Percentiles rank a stretch among this genome's conserved stretches.
phyloP scores from a whole-genome alignment of 1,140 invertebrate species.

The Lethrus apterus region DNA sequence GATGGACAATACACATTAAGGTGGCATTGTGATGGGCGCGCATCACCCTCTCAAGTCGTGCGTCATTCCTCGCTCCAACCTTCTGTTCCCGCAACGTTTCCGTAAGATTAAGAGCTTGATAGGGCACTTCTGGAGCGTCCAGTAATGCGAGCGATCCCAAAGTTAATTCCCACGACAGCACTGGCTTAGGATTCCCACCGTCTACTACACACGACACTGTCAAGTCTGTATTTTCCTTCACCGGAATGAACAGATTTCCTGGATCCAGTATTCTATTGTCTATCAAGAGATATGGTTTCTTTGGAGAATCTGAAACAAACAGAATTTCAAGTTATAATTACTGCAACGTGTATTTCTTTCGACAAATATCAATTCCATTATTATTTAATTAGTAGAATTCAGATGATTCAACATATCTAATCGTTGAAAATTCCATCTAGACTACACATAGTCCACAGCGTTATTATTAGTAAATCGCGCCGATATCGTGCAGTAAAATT shows the following conservation, averaged over 20 bases:
- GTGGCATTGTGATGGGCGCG: slow-evolving; percentile 68
- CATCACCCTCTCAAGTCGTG: slow-evolving; percentile 56
- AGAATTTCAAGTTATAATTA: too few relatives aligned
- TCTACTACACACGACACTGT: slow-evolving; percentile 75
- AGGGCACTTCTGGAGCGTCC: slow-evolving; percentile 47
- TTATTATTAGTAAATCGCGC: too few relatives aligned
- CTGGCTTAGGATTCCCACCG: slow-evolving; percentile 70
- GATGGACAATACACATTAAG: slow-evolving; percentile 64
- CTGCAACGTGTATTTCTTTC: too few relatives aligned
- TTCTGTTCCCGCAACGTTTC: slow-evolving; percentile 40
- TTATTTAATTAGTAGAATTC: too few relatives aligned
- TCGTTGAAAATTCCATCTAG: too few relatives aligned
- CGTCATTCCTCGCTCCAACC: slow-evolving; percentile 53
- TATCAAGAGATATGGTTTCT: slow-evolving; percentile 69
- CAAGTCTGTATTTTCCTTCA: slow-evolving; percentile 70
- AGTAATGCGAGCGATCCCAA: slow-evolving; percentile 48
- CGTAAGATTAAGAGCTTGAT: slow-evolving; percentile 38
- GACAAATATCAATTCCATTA: too few relatives aligned
- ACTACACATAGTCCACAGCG: too few relatives aligned
- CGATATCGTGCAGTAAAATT: too few relatives aligned
- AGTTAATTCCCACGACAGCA: slow-evolving; percentile 62
- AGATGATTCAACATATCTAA: too few relatives aligned
- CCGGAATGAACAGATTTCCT: slow-evolving; percentile 74
- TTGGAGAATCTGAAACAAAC: slow-evolving; percentile 61
- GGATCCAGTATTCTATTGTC: slow-evolving; percentile 72